A percentile compares a stretch with the other conserved stretches of the same genome.
Evolutionary conservation across 2,113 vertebrate species (phyloP).

Genomic region (Butorides virescens): DNA sequence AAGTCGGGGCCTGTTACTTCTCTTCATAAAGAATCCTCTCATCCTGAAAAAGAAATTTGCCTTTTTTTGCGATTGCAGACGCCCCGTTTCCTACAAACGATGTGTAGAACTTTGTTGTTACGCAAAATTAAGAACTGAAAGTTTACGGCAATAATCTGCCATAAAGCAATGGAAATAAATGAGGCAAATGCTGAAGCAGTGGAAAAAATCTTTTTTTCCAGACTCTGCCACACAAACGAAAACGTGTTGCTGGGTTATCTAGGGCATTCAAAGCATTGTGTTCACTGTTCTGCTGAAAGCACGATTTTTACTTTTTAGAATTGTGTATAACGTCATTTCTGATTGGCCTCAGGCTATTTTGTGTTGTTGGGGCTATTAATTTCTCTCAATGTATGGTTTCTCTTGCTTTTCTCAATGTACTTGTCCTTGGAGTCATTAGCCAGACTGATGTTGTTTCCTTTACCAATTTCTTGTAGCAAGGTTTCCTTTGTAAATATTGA

Average conservation of each 20-base stretch:
- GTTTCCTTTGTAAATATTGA: background rate
- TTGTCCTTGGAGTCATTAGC: background rate
- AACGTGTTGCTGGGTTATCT: background rate
- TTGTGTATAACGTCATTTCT: background rate
- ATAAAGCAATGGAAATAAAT: background rate
- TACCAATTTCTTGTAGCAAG: background rate
- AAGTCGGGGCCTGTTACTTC: rapidly evolving
- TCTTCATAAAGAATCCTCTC: background rate
- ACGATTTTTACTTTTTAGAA: background rate
- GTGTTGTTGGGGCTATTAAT: background rate
- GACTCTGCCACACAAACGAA: rapidly evolving
- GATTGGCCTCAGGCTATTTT: background rate
- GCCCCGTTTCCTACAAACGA: background rate
- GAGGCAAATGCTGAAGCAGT: background rate
- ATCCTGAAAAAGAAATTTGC: background rate
- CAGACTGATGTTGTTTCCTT: background rate
- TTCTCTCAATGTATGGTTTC: background rate
- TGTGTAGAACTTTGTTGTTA: background rate
- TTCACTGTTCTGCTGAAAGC: background rate
- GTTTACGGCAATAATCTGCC: background rate
- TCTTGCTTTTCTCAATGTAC: too few relatives aligned
- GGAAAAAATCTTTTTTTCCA: background rate
- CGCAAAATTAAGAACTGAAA: background rate
- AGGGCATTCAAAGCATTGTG: background rate
- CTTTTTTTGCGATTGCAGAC: background rate